These are phyloP conservation scores for Sinocyclocheilus anophthalmus DNA, from an alignment of 2,113 vertebrate genomes.

Conservation along the genomic window DNA sequence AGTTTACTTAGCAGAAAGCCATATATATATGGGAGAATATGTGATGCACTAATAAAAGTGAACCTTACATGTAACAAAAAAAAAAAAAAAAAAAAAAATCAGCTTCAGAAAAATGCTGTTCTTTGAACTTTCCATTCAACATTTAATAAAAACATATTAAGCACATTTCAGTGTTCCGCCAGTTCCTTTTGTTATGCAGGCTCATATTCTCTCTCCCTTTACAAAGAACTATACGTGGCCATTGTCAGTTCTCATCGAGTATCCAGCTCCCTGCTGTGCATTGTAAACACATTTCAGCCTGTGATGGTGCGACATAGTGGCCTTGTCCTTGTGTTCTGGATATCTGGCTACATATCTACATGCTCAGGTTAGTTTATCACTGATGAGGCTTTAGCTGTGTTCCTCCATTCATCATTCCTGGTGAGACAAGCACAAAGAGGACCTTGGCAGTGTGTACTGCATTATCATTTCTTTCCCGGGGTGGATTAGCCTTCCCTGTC, in stretches of 20 bases:
- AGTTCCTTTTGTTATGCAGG: slow-evolving; percentile 39
- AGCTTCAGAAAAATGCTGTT: background rate
- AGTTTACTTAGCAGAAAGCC: background rate
- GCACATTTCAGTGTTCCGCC: background rate
- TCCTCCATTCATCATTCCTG: slow-evolving; percentile 69
- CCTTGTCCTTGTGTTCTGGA: slow-evolving; percentile 73
- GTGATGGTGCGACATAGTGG: slow-evolving; percentile 60
- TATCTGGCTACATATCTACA: slow-evolving; percentile 68
- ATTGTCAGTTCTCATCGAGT: background rate
- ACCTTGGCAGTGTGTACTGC: slow-evolving; percentile 66
- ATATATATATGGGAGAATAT: background rate
- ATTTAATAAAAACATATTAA: background rate
- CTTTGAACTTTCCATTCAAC: background rate
- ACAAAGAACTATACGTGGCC: background rate
- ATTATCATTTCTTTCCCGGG: slow-evolving; percentile 65
- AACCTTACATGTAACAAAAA: background rate
- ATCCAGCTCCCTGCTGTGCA: slow-evolving; percentile 57
- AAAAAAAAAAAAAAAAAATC: background rate
- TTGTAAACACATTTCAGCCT: slow-evolving; percentile 64
- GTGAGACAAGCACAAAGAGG: slow-evolving; percentile 68
- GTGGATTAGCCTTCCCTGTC: slow-evolving; percentile 63
- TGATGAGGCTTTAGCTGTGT: slow-evolving; percentile 72
- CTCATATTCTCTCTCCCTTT: slow-evolving; percentile 30
- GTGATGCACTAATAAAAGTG: background rate
- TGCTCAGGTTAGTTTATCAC: slow-evolving; percentile 72